Conservation (phyloP, 2,888 invertebrate genomes). For the Tachystola acroxantha region DNA sequence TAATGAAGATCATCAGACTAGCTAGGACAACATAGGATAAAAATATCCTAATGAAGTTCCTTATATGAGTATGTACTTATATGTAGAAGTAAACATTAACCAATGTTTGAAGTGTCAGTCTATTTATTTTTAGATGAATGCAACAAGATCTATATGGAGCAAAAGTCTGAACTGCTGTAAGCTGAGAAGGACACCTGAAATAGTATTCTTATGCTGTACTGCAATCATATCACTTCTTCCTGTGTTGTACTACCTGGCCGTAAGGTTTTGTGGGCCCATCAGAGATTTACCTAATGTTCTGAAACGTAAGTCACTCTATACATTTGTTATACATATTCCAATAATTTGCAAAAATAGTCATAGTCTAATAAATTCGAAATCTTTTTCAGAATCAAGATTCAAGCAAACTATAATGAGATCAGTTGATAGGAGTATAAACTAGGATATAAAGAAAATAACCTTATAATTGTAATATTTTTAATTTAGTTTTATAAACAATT, state of each 20-base stretch:
- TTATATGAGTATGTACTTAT: too few relatives aligned
- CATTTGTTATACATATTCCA: too few relatives aligned
- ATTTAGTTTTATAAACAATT: not conserved
- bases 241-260: conserved; percentile 75
- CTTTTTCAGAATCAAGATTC: conserved; percentile 65
- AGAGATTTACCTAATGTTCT: conserved; percentile 64
- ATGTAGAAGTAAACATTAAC: too few relatives aligned
- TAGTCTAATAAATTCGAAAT: too few relatives aligned
- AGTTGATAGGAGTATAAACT: conserved; percentile 42
- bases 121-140: conserved; percentile 77
- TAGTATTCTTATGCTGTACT: conserved; percentile 74
- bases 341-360: too few relatives aligned
- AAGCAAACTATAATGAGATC: conserved; percentile 58
- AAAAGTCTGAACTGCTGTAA: conserved; percentile 75
- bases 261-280: conserved; percentile 70
- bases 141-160: conserved; percentile 81
- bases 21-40: too few relatives aligned
- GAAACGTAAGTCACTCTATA: conserved; percentile 48
- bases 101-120: too few relatives aligned
- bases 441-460: conserved; percentile 14
- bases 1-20: too few relatives aligned
- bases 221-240: conserved; percentile 72
- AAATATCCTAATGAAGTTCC: too few relatives aligned
- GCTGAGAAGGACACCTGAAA: conserved; percentile 74
- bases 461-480: conserved; percentile 9